Base-by-base conservation (phyloP, 2,113 vertebrate genomes). In the Hypocryptadius cinnamomeus region DNA sequence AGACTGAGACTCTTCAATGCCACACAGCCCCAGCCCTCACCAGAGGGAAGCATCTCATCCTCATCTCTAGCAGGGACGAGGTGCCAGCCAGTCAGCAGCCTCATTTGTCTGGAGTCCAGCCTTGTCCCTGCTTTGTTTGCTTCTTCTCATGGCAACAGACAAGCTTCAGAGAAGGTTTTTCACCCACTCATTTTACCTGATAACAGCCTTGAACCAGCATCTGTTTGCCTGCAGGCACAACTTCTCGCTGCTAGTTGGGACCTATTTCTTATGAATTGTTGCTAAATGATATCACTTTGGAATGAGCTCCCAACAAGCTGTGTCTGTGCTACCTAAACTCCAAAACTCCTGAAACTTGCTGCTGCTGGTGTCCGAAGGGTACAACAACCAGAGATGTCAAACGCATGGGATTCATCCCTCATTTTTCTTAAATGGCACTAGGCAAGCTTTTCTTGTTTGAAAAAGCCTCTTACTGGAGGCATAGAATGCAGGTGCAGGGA, bases 161-260 rank as follows among this genome's bases (percentile, higher is more conserved):
- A 96, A 89, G 65, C 77, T 85, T 33, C 1, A 3, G 77, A 89
- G 69, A 91, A 95, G n/a, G n/a, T 92, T 89, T 88, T 93, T 95
- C 92, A 92, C 72, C 79, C 92, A 85, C 86, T 53, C 14, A 8
- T 70, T 71, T 74, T 71, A 90, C 91, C 93, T 93, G 95, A 92
- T 92, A 90, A 92, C 90, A 94, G 89, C 61, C 78, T 68, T 68
- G 48, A 93, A 90, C 53, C 89, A 76, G 69, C 95, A 95, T 96
- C 95, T 96, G 94, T 95, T 92, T 96, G 95, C 96, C 96, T 93
- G 69, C 44, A 92, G 96, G 95, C 94, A 87, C 86, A 92, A 84
- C 83, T 93, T 73, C 87, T 88, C 1, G 0, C 69, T 92, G 77
- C 95, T 93, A 94, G 95, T 94, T 83, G 47, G 91, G 95, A 94